A percentile compares a stretch with the other conserved stretches of the same genome.
These are phyloP conservation scores for Neodiprion pinetum DNA, from an alignment of 1,140 invertebrate species.

Conservation along the genomic window DNA sequence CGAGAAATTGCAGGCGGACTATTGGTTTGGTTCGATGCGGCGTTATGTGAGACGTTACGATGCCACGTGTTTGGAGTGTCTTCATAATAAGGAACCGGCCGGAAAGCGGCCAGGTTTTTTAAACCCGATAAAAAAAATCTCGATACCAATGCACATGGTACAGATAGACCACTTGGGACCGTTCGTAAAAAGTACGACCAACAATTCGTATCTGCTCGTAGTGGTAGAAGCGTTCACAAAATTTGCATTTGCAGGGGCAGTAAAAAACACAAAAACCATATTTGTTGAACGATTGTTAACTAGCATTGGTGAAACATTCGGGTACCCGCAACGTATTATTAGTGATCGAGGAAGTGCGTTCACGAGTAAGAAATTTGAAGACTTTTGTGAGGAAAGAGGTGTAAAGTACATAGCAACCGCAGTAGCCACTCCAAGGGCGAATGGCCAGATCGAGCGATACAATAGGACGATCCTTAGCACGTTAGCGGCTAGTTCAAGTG, in stretches of 20 bases:
- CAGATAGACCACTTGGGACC: constrained; percentile 43
- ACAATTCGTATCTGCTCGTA: constrained; percentile 38
- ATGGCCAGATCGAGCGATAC: constrained; percentile 44
- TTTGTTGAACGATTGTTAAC: constrained; percentile 21
- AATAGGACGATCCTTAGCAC: constrained; percentile 36
- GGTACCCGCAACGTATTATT: constrained; percentile 33
- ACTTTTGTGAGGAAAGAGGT: constrained; percentile 29
- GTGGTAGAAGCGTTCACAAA: constrained; percentile 50
- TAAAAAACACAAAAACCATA: constrained; percentile 31
- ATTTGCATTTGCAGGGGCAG: constrained; percentile 40
- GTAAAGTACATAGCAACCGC: constrained; percentile 40
- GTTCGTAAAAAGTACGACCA: constrained; percentile 34
- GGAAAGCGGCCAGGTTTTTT: constrained; percentile 39
- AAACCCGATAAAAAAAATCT: constrained; percentile 42
- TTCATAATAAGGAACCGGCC: constrained; percentile 35
- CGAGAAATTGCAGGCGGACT: constrained; percentile 36
- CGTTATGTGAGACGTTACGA: constrained; percentile 35
- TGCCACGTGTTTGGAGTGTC: constrained; percentile 37
- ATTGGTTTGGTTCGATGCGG: constrained; percentile 44
- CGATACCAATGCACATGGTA: constrained; percentile 44
- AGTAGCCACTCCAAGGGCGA: constrained; percentile 38
- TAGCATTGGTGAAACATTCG: constrained; percentile 32
- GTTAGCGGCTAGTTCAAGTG: background rate
- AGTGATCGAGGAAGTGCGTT: constrained; percentile 43
- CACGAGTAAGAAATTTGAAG: constrained; percentile 36